phyloP scores from a whole-genome alignment of 2,113 vertebrate species.

The Apodemus sylvaticus region DNA sequence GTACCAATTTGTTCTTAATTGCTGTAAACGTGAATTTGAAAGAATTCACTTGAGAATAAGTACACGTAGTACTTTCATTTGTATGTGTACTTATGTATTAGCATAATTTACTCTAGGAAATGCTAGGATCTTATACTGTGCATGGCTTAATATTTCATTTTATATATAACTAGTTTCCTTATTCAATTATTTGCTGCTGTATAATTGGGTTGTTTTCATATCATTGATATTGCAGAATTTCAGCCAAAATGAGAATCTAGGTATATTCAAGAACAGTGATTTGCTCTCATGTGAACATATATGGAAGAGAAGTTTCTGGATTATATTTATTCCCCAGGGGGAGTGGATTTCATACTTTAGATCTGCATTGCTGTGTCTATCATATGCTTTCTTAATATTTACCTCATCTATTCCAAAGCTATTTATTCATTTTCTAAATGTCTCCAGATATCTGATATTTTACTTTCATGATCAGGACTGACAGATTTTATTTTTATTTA shows the following conservation, averaged over 20 bases:
- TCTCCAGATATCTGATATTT: background rate
- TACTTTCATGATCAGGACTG: background rate
- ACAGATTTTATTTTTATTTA: constrained; percentile 6
- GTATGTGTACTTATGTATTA: background rate
- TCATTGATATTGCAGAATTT: background rate
- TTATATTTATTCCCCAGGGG: constrained; percentile 48
- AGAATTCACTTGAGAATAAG: background rate
- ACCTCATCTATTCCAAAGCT: background rate
- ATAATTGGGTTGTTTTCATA: too few species aligned
- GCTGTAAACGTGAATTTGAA: background rate
- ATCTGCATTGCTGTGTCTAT: constrained; percentile 39
- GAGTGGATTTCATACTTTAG: background rate
- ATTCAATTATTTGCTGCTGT: background rate
- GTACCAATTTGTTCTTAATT: background rate
- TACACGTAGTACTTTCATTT: background rate
- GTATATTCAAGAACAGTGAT: too few species aligned
- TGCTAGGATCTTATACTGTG: background rate
- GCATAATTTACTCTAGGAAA: background rate
- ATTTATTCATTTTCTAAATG: background rate
- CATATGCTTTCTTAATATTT: background rate
- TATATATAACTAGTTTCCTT: background rate
- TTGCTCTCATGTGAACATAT: background rate
- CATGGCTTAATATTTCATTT: background rate
- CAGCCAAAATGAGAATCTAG: background rate
- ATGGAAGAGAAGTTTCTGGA: background rate